phyloP scores from a whole-genome alignment of 2,113 vertebrate genomes.

The Gymnocephalus cernua region DNA sequence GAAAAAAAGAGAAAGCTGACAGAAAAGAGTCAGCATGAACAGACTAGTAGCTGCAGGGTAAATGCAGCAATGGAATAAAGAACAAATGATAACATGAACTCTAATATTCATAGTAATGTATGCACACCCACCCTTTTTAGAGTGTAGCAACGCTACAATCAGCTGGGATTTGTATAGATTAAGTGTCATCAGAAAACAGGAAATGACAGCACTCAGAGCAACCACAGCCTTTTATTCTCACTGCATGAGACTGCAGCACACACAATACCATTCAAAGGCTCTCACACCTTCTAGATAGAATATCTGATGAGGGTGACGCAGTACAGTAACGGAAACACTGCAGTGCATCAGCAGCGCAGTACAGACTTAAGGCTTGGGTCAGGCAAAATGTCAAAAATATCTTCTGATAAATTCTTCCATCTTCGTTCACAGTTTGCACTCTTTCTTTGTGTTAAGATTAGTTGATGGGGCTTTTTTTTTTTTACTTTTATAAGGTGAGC shows the following conservation, averaged over 20 bases:
- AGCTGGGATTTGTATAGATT: slow-evolving; percentile 53
- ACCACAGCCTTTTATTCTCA: slow-evolving; percentile 49
- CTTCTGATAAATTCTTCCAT: slow-evolving; percentile 5
- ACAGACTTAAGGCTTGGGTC: neutral
- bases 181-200: slow-evolving; percentile 61
- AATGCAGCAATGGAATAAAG: neutral
- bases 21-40: neutral
- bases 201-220: slow-evolving; percentile 61
- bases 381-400: neutral
- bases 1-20: neutral
- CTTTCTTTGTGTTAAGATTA: too few relatives aligned
- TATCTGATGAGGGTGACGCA: neutral
- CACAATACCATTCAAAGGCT: neutral
- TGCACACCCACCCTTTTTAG: neutral
- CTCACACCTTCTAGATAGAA: neutral
- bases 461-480: too few relatives aligned
- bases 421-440: neutral
- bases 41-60: neutral
- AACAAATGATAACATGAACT: neutral
- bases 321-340: neutral
- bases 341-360: neutral
- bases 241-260: slow-evolving; percentile 14
- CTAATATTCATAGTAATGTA: neutral
- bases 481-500: too few relatives aligned
- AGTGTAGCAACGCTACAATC: slow-evolving; percentile 49